Percentiles rank a stretch among this genome's conserved stretches.
Evolutionary conservation across 1,140 invertebrate genomes (phyloP).

Genomic region (Leptestheria dahalacensis): DNA sequence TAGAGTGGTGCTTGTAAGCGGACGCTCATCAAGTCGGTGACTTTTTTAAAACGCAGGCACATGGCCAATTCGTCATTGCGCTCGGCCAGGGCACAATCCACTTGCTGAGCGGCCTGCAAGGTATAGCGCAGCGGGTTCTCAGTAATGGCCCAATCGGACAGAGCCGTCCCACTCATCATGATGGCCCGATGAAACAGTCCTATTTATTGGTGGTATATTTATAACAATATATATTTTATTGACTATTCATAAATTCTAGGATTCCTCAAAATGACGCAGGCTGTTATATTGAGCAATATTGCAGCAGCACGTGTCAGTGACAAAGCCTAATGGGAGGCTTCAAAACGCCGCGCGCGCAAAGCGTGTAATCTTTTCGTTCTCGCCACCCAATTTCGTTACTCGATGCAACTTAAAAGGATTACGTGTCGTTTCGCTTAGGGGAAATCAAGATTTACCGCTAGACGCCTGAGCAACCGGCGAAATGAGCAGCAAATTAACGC

Average conservation of each 20-base stretch:
- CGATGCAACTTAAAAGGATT: background rate
- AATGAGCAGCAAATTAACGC: constrained; percentile 73
- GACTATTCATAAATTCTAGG: too few species aligned
- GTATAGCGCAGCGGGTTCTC: constrained; percentile 61
- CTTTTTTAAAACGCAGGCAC: constrained; percentile 45
- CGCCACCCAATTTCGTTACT: background rate
- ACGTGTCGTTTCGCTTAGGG: background rate
- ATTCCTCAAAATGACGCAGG: too few species aligned
- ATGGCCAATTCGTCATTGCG: constrained; percentile 35
- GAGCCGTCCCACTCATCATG: constrained; percentile 81
- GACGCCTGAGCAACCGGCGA: constrained; percentile 46
- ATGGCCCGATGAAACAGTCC: constrained; percentile 81
- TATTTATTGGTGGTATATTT: constrained; percentile 29
- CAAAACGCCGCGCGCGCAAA: too few species aligned
- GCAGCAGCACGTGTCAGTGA: background rate
- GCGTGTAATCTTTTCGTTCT: too few species aligned
- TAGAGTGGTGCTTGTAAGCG: constrained; percentile 41
- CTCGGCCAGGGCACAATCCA: constrained; percentile 52
- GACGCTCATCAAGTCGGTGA: constrained; percentile 50
- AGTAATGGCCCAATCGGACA: constrained; percentile 76
- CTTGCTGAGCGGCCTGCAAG: constrained; percentile 48
- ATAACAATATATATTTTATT: too few species aligned
- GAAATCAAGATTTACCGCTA: constrained; percentile 1
- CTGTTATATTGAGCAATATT: background rate
- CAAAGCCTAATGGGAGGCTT: too few species aligned